These are phyloP conservation scores for Leptogaster cylindrica DNA, from an alignment of 2,888 invertebrate species.

Conservation along the genomic window DNA sequence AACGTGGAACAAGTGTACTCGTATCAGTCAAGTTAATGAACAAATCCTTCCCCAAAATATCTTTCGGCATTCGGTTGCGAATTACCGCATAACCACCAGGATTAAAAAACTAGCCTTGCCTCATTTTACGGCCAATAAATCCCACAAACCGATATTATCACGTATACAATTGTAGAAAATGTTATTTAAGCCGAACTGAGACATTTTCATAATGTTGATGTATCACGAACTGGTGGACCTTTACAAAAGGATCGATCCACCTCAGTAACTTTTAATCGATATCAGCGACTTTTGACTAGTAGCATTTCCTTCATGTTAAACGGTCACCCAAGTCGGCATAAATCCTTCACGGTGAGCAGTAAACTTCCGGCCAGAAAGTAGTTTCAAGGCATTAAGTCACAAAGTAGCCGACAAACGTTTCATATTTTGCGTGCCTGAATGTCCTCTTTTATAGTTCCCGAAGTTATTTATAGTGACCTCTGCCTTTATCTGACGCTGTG, in stretches of 20 bases:
- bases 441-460: background rate
- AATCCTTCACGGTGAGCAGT: background rate
- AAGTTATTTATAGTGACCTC: constrained; percentile 11
- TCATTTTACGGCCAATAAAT: background rate
- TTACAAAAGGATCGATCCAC: background rate
- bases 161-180: background rate
- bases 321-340: background rate
- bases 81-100: too few species aligned
- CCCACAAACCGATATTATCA: background rate
- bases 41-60: too few species aligned
- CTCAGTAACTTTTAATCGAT: background rate
- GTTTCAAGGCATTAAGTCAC: background rate
- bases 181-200: background rate
- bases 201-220: too few species aligned
- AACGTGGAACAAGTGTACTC: too few species aligned
- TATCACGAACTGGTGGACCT: background rate
- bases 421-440: constrained; percentile 5
- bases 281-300: background rate
- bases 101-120: too few species aligned
- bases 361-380: background rate
- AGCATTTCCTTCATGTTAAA: background rate
- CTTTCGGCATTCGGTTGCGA: too few species aligned
- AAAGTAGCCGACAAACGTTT: background rate
- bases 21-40: too few species aligned
- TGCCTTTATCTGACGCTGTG: constrained; percentile 4